Evolutionary conservation across 2,797 vertebrate species (phyloP), one percentile per base, ranked within the genome.

Genomic region (Sebastes goodei): DNA sequence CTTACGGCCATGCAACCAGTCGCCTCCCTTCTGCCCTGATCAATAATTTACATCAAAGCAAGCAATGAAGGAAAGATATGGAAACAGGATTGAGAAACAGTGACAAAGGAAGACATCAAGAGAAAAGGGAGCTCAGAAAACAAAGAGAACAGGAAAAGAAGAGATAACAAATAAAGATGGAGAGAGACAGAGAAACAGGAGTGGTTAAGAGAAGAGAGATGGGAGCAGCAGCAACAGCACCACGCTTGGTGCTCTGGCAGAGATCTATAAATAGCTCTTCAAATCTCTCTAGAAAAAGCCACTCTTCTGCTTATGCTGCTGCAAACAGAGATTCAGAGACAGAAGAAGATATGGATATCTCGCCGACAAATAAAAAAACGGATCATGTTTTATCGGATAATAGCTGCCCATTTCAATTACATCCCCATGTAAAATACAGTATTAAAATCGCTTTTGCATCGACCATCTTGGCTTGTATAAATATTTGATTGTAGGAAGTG

Each of bases 231-330:
- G 93, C 92, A 95, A 87, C 92, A 94, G 90, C 91, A 96, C 93
- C 93, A 95, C 92, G 95, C 94, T 93, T 88, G 85, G 92, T 94
- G 95, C 93, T 95, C 86, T 95, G 95, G 96, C 95, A 94, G 79
- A 93, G 64, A 85, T 88, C 96, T 97, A 97, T 97, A 98, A 98
- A 98, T 97, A 98, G 97, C 96, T 88, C 90, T 94, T 96, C 91
- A 95, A 96, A 95, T 95, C 95, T 95, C 95, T 90, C 93, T 94
- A 94, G 92, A 94, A 95, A 94, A 94, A 94, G 88, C 76, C 91
- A 93, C 93, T 93, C 89, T 94, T 92, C 92, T 93, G 86, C 90
- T 88, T 87, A 85, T 93, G 88, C 88, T 93, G 88, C 94, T 95
- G 94, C 93, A 95, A 92, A 95, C 88, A 91, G 73, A 87, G 79